Base-by-base conservation (phyloP, 1,140 invertebrate species). In the Idris sp. region DNA sequence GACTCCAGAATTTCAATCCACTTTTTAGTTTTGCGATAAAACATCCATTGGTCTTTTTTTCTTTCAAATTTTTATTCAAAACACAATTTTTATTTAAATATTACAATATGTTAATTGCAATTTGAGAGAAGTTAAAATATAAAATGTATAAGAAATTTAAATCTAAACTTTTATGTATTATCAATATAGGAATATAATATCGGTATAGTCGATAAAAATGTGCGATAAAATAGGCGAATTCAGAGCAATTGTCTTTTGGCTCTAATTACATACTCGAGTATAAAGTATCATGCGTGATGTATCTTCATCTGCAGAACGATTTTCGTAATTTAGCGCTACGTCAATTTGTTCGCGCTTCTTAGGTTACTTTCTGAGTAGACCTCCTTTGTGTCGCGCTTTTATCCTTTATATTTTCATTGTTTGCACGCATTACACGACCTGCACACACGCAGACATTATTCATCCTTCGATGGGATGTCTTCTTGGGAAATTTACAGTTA, bases 221-320 rank as follows among this genome's bases (percentile, higher is more conserved):
- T 41, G 56, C 31, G 62, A 68, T 64, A 53, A 36, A 64, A 46
- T 10, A 48, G 9, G 4, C 43, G 40, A 62, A 64, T 68, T 68
- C 31, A 28, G 43, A 58, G 10, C 36, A 35, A 26, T 48, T 9
- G 9, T 26, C 0, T 25, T 67, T 46, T 38, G 72, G 1, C n/a
- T 71, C 28, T 46, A 67, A 71, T 76, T 72, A 68, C 67, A 22
- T 9, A 2, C 6, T n/a, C n/a, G n/a, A n/a, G 43, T 61, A 35
- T 53, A 54, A 48, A 35, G 33, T 71, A 59, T n/a, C n/a, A n/a
- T n/a, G 59, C 67, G 53, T 67, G 65, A 71, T 59, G 46, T 71
- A 76, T 76, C 73, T 71, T 76, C 65, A 75, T 75, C 72, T 69
- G 51, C 36, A 36, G 38, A n/a, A n/a, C 33, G 28, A 33, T 69